Conservation (phyloP, 2,888 invertebrate species). For the Meliscaeva auricollis region DNA sequence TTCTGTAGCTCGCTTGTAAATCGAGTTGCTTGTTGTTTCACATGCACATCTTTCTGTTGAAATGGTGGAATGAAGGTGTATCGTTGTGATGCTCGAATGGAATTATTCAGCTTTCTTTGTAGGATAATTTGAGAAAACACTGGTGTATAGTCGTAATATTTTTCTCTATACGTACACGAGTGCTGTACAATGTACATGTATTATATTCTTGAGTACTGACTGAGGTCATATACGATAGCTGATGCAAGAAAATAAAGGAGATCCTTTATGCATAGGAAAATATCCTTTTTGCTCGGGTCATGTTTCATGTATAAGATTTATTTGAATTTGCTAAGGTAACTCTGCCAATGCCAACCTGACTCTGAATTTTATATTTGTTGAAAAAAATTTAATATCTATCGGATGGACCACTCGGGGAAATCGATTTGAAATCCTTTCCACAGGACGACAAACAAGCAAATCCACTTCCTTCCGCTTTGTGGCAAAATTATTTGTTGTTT, state of each 20-base stretch:
- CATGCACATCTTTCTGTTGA: slow-evolving; percentile 38
- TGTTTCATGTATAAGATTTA: slow-evolving; percentile 28
- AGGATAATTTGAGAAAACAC: slow-evolving; percentile 51
- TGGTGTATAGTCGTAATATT: slow-evolving; percentile 39
- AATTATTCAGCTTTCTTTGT: slow-evolving; percentile 59
- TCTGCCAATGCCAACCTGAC: slow-evolving; percentile 11
- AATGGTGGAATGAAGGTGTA: slow-evolving; percentile 30
- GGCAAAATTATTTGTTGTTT: slow-evolving; percentile 9
- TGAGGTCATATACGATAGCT: slow-evolving; percentile 26
- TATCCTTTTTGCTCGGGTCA: slow-evolving; percentile 27
- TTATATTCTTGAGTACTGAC: slow-evolving; percentile 23
- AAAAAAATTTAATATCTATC: slow-evolving; percentile 60
- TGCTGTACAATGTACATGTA: not conserved
- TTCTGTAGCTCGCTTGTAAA: slow-evolving; percentile 41
- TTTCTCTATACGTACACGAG: too few species aligned
- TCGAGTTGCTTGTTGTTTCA: slow-evolving; percentile 57
- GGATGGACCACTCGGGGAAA: slow-evolving; percentile 11
- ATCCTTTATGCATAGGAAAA: slow-evolving; percentile 10
- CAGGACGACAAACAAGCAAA: slow-evolving; percentile 41
- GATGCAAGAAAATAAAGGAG: not conserved
- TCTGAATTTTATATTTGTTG: slow-evolving; percentile 50
- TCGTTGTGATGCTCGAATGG: slow-evolving; percentile 22
- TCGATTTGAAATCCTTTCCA: slow-evolving; percentile 42
- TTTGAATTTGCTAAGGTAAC: slow-evolving; percentile 31
- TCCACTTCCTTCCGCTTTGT: slow-evolving; percentile 46